phyloP scores from a whole-genome alignment of 2,797 vertebrate genomes.

The Gymnocypris eckloni region DNA sequence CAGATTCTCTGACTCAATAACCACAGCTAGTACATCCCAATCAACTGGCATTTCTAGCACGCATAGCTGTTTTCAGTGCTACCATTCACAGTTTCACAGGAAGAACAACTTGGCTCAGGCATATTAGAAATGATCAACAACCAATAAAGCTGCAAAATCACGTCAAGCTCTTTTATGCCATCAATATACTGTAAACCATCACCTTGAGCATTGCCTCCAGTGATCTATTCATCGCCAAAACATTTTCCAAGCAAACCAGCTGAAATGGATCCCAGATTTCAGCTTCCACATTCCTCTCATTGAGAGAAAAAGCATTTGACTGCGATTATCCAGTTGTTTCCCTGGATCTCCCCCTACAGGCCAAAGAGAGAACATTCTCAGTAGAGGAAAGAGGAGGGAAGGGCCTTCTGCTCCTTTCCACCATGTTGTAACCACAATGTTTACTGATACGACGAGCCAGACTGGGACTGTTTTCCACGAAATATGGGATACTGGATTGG shows the following conservation, averaged over 20 bases:
- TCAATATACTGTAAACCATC: background rate
- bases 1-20: slow-evolving; percentile 37
- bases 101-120: background rate
- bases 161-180: background rate
- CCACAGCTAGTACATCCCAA: slow-evolving; percentile 11
- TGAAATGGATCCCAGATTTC: slow-evolving; percentile 13
- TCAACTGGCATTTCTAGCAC: slow-evolving; percentile 31
- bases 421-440: slow-evolving; percentile 91
- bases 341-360: slow-evolving; percentile 86
- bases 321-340: slow-evolving; percentile 53
- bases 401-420: slow-evolving; percentile 81
- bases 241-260: slow-evolving; percentile 19
- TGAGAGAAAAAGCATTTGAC: slow-evolving; percentile 40
- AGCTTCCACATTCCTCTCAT: slow-evolving; percentile 32
- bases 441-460: slow-evolving; percentile 80
- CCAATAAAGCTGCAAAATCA: background rate
- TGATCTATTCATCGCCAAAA: slow-evolving; percentile 19
- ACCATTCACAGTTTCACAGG: background rate
- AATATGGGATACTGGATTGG: slow-evolving; percentile 65
- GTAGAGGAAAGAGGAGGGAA: slow-evolving; percentile 71
- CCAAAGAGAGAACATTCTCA: slow-evolving; percentile 77
- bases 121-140: background rate
- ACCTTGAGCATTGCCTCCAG: background rate
- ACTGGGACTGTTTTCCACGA: slow-evolving; percentile 72
- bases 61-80: slow-evolving; percentile 17